A percentile compares a stretch with the other conserved stretches of the same genome.
Evolutionary conservation across 1,140 invertebrate species (phyloP).

Genomic region (Drosophila nannoptera): DNA sequence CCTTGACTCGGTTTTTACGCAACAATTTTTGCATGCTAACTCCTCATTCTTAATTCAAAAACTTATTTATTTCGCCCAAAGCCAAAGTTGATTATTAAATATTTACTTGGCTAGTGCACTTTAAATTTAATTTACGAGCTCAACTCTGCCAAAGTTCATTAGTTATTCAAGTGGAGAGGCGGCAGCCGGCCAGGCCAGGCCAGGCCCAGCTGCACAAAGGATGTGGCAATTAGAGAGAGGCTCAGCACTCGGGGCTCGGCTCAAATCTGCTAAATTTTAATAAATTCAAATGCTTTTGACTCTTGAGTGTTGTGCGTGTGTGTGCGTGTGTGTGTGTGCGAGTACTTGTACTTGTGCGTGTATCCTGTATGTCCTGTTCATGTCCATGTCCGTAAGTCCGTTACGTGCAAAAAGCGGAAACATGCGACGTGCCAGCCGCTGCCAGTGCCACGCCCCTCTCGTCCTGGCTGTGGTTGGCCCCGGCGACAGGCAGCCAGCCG

Average conservation of each 20-base stretch:
- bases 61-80: slow-evolving; percentile 52
- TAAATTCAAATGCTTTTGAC: slow-evolving; percentile 60
- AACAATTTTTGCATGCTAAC: slow-evolving; percentile 24
- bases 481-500: slow-evolving; percentile 53
- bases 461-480: slow-evolving; percentile 50
- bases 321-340: slow-evolving; percentile 14
- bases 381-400: slow-evolving; percentile 35
- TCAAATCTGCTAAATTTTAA: slow-evolving; percentile 64
- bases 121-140: slow-evolving; percentile 69
- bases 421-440: slow-evolving; percentile 63
- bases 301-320: slow-evolving; percentile 7
- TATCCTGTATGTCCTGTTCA: slow-evolving; percentile 33
- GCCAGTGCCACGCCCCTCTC: slow-evolving; percentile 9
- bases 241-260: slow-evolving; percentile 24
- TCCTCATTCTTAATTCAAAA: slow-evolving; percentile 14
- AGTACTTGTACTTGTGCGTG: slow-evolving; percentile 13
- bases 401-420: slow-evolving; percentile 72
- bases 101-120: slow-evolving; percentile 56
- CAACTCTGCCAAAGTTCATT: slow-evolving; percentile 64
- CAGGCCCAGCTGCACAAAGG: slow-evolving; percentile 11
- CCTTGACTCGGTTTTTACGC: slow-evolving; percentile 8
- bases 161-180: slow-evolving; percentile 48
- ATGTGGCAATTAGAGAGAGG: slow-evolving; percentile 26
- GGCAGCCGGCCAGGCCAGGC: background rate
- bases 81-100: slow-evolving; percentile 69